Base-by-base conservation (phyloP, 2,113 vertebrate species). In the Xiphias gladius region DNA sequence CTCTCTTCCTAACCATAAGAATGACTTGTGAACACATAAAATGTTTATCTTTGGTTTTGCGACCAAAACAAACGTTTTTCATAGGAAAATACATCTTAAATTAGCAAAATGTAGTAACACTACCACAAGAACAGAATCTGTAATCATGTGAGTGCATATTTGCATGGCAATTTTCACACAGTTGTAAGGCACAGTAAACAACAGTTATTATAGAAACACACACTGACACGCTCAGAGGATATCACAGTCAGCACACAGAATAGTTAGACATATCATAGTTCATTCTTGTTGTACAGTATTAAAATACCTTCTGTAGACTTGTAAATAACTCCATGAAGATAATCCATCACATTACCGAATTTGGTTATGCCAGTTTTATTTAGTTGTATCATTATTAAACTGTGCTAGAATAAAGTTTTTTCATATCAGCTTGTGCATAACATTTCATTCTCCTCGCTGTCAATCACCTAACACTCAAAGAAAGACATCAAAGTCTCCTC, bases 61-160 rank as follows among this genome's bases (percentile, higher is more conserved):
- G 35, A 67, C 69, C 37, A 80, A 74, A 83, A 71, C 58, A 82
- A 86, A 80, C 78, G 70, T 66, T 80, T 89, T 89, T 80, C 24
- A 80, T 58, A 7, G 66, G 28, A 79, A 78, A 76, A 71, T 86
- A 83, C 85, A 86, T 83, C 83, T 86, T 73, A 85, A 86, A 75
- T 37, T 26, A 57, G 59, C n/a, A 62, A 64, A 76, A 76, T 22
- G 58, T 41, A 70, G 68, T 70, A 73, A 81, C 22, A 17, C 37
- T 7, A 46, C 83, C 76, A 64, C 61, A 71, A 58, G 46, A 52
- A 67, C 39, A 62, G 58, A 79, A 86, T 57, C 75, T 78, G 81
- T 69, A 86, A 86, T 86, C 37, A 85, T 39, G 1, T 24, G 54
- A 82, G 24, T 58, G 48, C 75, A 73, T 32, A 77, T 70, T 84